Percentiles rank a stretch among this genome's conserved stretches.
These are phyloP conservation scores for Platalea minor DNA, from an alignment of 2,797 vertebrate genomes.

Conservation along the genomic window DNA sequence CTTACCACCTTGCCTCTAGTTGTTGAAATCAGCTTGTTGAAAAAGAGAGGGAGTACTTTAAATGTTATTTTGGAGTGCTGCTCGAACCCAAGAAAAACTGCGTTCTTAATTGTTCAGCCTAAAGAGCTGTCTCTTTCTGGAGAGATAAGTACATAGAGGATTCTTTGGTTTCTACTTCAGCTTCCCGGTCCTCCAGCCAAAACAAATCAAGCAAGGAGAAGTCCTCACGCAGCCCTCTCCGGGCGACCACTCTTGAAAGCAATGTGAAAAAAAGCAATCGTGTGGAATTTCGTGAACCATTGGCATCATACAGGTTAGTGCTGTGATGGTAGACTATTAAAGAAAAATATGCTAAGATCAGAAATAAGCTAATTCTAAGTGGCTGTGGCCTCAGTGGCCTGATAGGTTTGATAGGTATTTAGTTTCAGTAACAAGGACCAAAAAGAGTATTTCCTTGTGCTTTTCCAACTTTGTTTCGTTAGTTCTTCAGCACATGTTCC, in stretches of 20 bases:
- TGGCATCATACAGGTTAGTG: constrained; percentile 86
- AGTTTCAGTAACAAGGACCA: not conserved
- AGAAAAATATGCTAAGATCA: not conserved
- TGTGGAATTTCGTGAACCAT: constrained; percentile 87
- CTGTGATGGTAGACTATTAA: not conserved
- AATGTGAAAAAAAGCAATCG: constrained; percentile 83
- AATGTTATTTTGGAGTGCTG: not conserved
- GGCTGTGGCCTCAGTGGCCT: not conserved
- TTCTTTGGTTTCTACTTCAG: constrained; percentile 63
- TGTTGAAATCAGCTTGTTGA: not conserved
- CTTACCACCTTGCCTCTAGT: not conserved
- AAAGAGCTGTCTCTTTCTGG: constrained; percentile 28
- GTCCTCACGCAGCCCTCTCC: constrained; percentile 88
- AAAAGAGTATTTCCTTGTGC: not conserved
- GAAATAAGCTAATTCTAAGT: not conserved
- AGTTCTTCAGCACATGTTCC: not conserved
- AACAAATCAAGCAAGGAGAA: constrained; percentile 84
- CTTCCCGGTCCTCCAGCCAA: constrained; percentile 73
- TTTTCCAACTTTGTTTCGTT: not conserved
- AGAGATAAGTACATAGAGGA: constrained; percentile 75
- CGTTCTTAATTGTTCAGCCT: not conserved
- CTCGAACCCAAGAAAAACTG: not conserved
- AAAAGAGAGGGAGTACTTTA: not conserved
- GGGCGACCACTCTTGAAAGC: constrained; percentile 88
- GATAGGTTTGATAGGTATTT: not conserved